Evolutionary conservation across 2,113 vertebrate species (phyloP), one percentile per base, ranked within the genome.

Genomic region (Ploceus nigricollis): DNA sequence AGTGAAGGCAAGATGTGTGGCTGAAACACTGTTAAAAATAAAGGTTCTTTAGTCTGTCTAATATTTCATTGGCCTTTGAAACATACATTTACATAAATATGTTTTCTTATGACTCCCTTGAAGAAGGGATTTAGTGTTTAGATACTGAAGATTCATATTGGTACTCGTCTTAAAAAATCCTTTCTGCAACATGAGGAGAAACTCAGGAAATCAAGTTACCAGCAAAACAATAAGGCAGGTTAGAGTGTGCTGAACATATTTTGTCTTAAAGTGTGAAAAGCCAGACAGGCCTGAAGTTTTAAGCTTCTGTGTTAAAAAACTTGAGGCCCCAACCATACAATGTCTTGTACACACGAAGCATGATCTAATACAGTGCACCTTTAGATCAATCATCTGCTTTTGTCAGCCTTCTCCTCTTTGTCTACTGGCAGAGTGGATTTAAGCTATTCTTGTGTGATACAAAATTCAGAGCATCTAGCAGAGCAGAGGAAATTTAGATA

Each of bases 51-150:
- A 85, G 17, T 47, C 23, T 92, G 42, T 56, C 63, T 78, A 85
- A 69, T 78, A 89, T 93, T 94, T 96, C 56, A 64, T 22, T 92
- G 57, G 75, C 28, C n/a, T 92, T 93, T 80, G 57, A 88, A 93
- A 93, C 28, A 19, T 82, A 63, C 14, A 54, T 84, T 95, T 93
- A 79, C 40, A 42, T 81, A 78, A 71, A 51, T 54, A 71, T 15
- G 12, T 82, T 89, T 93, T 94, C 69, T 93, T 77, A 42, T 27
- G 16, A 68, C 13, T 82, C 40, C n/a, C 17, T 81, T 81, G 45
- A 90, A 95, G 65, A 54, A 68, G 9, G 13, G 31, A 71, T 81
- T 80, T 90, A 44, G 45, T 76, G 50, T 70, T 92, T 89, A 24
- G n/a, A 47, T 35, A 28, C 24, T 87, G 76, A 72, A 80, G 45